These are phyloP conservation scores for Corythornis vintsioides DNA, from an alignment of 2,113 vertebrate genomes.

Conservation along the genomic window DNA sequence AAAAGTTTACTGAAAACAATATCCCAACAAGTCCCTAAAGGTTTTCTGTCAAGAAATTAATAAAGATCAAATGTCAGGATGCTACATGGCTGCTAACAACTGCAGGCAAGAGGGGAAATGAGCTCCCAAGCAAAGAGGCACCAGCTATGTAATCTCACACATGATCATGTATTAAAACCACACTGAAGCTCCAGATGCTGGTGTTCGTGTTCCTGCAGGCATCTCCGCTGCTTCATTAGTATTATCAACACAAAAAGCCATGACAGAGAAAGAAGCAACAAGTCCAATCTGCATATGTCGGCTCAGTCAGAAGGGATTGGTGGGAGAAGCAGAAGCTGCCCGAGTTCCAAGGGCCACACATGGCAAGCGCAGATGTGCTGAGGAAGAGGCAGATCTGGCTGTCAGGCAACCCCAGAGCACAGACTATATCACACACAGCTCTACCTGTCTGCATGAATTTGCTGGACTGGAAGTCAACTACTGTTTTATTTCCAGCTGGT, in stretches of 20 bases:
- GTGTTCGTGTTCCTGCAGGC: background rate
- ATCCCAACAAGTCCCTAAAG: slow-evolving; percentile 14
- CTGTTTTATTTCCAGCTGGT: background rate
- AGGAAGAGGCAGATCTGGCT: background rate
- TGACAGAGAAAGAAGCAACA: background rate
- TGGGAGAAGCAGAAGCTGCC: background rate
- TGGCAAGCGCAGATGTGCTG: background rate
- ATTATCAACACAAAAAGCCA: background rate
- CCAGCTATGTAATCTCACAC: background rate
- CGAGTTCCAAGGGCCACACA: rapidly evolving
- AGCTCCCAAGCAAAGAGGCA: background rate
- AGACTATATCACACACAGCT: rapidly evolving
- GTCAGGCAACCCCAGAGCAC: background rate
- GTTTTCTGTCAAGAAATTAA: slow-evolving; percentile 25
- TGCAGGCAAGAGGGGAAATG: slow-evolving; percentile 3
- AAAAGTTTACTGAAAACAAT: slow-evolving; percentile 39
- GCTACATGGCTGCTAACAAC: background rate
- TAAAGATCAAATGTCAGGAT: slow-evolving; percentile 41
- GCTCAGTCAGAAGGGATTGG: background rate
- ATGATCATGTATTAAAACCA: background rate
- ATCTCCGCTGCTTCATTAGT: background rate
- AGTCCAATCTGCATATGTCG: background rate
- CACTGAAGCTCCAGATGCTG: background rate
- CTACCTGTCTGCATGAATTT: background rate
- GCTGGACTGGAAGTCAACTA: background rate